phyloP scores from a whole-genome alignment of 2,888 invertebrate genomes.

The Lycophotia porphyrea region DNA sequence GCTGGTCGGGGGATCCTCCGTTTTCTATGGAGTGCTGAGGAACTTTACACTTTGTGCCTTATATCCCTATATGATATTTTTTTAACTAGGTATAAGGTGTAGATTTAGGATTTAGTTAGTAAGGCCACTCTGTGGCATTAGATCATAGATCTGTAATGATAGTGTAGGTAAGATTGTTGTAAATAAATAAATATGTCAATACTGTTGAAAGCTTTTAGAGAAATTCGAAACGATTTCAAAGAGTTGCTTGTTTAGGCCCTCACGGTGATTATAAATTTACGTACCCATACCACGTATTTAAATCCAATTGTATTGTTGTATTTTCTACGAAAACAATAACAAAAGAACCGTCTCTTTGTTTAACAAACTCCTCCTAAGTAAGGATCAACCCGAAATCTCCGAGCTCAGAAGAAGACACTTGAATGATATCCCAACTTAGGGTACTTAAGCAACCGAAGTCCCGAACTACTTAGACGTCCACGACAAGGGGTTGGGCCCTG shows the following conservation, averaged over 20 bases:
- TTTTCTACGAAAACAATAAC: constrained; percentile 26
- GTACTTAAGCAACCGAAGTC: constrained; percentile 39
- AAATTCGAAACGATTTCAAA: background rate
- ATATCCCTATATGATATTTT: no score
- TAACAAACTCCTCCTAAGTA: constrained; percentile 20
- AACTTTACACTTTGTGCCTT: no score
- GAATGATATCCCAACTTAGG: constrained; percentile 51
- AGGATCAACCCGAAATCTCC: constrained; percentile 47
- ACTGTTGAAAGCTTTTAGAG: background rate
- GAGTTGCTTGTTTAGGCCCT: background rate
- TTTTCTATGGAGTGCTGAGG: no score
- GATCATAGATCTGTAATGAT: no score
- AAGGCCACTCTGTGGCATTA: no score
- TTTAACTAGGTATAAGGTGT: no score
- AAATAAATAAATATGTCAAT: no score
- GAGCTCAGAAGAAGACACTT: constrained; percentile 45
- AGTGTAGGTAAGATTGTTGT: no score
- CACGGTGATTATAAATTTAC: background rate
- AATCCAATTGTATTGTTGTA: background rate
- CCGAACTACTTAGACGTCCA: constrained; percentile 29
- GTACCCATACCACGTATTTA: no score
- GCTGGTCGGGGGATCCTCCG: no score
- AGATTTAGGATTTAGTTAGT: no score
- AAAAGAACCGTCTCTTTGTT: constrained; percentile 19
- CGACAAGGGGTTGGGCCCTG: background rate